These are phyloP conservation scores for Macrochelys suwanniensis DNA, from an alignment of 2,797 vertebrate genomes.

Conservation along the genomic window DNA sequence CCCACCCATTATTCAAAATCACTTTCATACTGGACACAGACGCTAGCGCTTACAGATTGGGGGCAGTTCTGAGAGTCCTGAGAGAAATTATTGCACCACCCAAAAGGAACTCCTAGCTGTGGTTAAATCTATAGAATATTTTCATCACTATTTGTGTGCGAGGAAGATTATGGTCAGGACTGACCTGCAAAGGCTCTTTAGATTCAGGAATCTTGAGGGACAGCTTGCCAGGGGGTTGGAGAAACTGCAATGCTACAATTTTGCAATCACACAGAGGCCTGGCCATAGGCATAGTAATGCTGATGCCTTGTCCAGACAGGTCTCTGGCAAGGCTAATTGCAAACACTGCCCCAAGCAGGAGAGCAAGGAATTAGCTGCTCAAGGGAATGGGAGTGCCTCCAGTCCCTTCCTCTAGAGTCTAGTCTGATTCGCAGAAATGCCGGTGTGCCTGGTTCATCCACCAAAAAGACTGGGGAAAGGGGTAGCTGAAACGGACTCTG, in stretches of 20 bases:
- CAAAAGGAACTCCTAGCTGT: neutral
- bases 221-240: neutral
- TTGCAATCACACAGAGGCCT: neutral
- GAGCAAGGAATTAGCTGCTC: too few relatives aligned
- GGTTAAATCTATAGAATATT: neutral
- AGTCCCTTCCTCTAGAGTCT: neutral
- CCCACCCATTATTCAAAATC: neutral
- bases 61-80: neutral
- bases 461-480: neutral
- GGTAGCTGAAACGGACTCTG: neutral
- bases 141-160: neutral
- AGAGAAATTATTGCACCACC: neutral
- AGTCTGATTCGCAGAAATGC: neutral
- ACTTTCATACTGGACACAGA: neutral
- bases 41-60: neutral
- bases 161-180: neutral
- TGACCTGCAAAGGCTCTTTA: neutral
- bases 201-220: neutral
- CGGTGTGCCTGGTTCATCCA: neutral
- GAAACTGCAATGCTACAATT: neutral
- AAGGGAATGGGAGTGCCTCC: neutral
- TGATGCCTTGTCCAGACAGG: neutral
- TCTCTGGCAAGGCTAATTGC: neutral
- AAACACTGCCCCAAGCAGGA: neutral
- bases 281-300: neutral